phyloP scores from a whole-genome alignment of 2,888 invertebrate genomes.

The Carpatolechia fugitivella region DNA sequence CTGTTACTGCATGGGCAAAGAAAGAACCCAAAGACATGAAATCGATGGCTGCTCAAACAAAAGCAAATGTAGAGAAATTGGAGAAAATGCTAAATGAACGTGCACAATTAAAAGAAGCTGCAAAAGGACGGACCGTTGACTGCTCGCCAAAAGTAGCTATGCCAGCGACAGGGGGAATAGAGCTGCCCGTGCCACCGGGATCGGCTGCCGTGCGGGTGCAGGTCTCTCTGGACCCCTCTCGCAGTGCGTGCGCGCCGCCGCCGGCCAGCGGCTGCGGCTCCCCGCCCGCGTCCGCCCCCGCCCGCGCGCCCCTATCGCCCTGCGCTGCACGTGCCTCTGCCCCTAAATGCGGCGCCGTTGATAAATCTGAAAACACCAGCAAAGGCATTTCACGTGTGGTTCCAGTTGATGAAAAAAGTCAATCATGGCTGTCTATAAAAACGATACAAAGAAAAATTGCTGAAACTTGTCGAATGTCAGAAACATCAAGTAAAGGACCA shows the following conservation, averaged over 20 bases:
- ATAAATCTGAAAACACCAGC: not conserved
- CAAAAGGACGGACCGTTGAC: not conserved
- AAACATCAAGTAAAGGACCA: not conserved
- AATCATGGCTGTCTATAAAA: not conserved
- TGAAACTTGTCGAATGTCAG: not conserved
- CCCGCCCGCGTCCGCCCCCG: not conserved
- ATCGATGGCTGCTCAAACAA: not conserved
- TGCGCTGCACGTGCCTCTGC: not conserved
- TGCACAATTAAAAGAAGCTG: not conserved
- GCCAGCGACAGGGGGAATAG: not conserved
- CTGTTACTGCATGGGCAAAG: not conserved
- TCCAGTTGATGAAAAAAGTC: not conserved
- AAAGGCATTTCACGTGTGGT: not conserved
- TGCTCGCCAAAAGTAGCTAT: not conserved
- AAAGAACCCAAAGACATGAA: not conserved
- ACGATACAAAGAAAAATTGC: not conserved
- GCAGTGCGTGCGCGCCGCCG: not conserved
- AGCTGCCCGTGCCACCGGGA: not conserved
- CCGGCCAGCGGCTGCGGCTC: not conserved
- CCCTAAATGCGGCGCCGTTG: not conserved
- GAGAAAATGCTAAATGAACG: not conserved
- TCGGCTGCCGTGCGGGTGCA: not conserved
- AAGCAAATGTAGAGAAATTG: not conserved
- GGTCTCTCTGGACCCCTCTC: not conserved
- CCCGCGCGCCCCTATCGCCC: not conserved